A percentile compares a stretch with the other conserved stretches of the same genome.
phyloP scores from a whole-genome alignment of 2,113 vertebrate genomes.

The Cervus canadensis region DNA sequence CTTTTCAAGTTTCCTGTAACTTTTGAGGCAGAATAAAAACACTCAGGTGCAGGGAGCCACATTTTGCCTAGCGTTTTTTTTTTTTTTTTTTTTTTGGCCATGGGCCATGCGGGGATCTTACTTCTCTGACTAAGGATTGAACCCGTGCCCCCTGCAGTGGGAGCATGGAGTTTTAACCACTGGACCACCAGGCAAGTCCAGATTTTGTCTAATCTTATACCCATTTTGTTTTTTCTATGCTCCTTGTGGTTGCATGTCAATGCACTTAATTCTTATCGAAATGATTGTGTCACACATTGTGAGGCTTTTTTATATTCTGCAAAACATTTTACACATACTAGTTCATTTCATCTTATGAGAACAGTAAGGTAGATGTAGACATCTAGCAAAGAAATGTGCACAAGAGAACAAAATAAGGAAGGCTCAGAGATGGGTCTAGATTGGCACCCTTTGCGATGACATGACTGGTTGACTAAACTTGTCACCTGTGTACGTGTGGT shows the following conservation, averaged over 20 bases:
- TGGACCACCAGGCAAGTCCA: background rate
- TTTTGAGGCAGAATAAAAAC: slow-evolving; percentile 27
- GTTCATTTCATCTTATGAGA: background rate
- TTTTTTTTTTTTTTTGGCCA: background rate
- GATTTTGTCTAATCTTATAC: background rate
- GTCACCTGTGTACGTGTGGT: background rate
- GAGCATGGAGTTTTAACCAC: background rate
- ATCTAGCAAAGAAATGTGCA: background rate
- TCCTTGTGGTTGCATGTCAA: background rate
- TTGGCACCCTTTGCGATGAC: background rate
- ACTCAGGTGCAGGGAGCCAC: background rate
- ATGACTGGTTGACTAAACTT: background rate
- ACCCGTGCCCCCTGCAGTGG: background rate
- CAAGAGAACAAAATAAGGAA: background rate
- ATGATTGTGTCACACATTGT: background rate
- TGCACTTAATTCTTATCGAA: background rate
- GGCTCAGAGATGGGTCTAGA: background rate
- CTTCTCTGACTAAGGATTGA: background rate
- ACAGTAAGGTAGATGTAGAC: background rate
- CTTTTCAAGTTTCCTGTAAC: background rate
- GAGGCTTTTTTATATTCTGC: background rate
- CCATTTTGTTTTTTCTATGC: background rate
- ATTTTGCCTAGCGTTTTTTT: background rate
- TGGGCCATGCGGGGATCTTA: background rate
- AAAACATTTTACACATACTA: background rate